Evolutionary conservation across 2,888 invertebrate genomes (phyloP), one percentile per base, ranked within the genome.

Genomic region (Mesorhabditis sp.): DNA sequence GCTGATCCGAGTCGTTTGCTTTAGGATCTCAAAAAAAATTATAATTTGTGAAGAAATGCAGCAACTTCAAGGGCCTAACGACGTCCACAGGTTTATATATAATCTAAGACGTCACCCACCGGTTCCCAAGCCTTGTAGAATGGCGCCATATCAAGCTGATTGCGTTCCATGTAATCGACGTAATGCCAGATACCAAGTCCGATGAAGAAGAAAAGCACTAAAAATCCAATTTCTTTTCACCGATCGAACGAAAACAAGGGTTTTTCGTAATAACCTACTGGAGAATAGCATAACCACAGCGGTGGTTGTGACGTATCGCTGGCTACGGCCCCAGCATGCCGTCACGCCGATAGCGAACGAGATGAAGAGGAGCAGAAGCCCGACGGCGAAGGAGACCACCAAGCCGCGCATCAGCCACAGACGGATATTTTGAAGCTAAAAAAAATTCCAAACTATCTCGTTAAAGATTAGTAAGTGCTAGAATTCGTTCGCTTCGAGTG

Each of bases 331-430:
- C 94, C 95, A 97, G 87, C 96, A 97, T 80, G 96, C 95, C 45
- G 94, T 92, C 13, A 95, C 91, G 72, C 96, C 96, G 69, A 94
- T 93, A 90, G 95, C 93, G 88, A 95, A 95, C 42, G 95, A 93
- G 81, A 94, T 91, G 88, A 95, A 92, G 79, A 95, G 91, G 64
- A 93, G 91, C 81, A 94, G 90, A 88, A 97, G 93, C 67, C 93
- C 93, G n/a, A 50, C 10, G n/a, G 58, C 58, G n/a, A 50, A 50
- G 7, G 58, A 50, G n/a, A 10, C 7, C 70, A 95, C 7, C 42
- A 63, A 63, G 28, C 64, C 15, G 10, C 58, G 7, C 58, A 50
- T 50, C 58, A 50, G n/a, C 58, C 58, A 50, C 7, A 50, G 58
- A n/a, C 58, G 58, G 10, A 50, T n/a, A n/a, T 50, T 50, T 50